Percentiles rank a stretch among this genome's conserved stretches.
phyloP scores from a whole-genome alignment of 2,797 vertebrate genomes.

The Nothura maculosa region DNA sequence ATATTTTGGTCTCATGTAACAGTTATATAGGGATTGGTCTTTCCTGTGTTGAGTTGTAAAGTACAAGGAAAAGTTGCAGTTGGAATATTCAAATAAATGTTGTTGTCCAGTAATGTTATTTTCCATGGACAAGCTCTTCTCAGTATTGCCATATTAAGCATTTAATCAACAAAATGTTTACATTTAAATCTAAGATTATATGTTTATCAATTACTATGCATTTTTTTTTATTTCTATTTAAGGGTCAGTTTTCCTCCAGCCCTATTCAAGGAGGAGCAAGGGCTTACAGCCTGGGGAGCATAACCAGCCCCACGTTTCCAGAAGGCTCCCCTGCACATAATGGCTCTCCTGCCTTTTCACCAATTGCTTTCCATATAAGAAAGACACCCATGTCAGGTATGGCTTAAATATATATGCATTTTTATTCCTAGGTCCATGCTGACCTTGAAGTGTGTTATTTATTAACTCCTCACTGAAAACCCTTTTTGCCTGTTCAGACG shows the following conservation, averaged over 20 bases:
- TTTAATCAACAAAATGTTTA: not conserved
- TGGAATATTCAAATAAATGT: not conserved
- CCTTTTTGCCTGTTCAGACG: not conserved
- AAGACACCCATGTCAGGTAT: conserved; percentile 89
- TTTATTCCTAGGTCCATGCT: not conserved
- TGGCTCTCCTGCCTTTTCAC: conserved; percentile 90
- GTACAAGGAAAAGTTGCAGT: not conserved
- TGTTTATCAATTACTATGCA: not conserved
- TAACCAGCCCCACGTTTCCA: conserved; percentile 87
- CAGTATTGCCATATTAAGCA: not conserved
- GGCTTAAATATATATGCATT: not conserved
- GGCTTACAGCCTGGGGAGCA: conserved; percentile 91
- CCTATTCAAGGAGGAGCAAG: conserved; percentile 90
- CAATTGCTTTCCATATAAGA: conserved; percentile 84
- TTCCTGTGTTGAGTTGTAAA: not conserved
- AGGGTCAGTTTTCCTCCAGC: conserved; percentile 98
- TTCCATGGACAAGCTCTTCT: not conserved
- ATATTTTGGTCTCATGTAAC: not conserved
- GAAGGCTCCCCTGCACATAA: conserved; percentile 83
- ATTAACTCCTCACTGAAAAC: not conserved
- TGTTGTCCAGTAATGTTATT: not conserved
- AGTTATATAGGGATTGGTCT: not conserved
- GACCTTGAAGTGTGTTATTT: too few species aligned
- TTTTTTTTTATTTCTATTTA: not conserved
- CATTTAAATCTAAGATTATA: not conserved